Evolutionary conservation across 2,113 vertebrate genomes (phyloP).

Genomic region (Apteryx mantelli): DNA sequence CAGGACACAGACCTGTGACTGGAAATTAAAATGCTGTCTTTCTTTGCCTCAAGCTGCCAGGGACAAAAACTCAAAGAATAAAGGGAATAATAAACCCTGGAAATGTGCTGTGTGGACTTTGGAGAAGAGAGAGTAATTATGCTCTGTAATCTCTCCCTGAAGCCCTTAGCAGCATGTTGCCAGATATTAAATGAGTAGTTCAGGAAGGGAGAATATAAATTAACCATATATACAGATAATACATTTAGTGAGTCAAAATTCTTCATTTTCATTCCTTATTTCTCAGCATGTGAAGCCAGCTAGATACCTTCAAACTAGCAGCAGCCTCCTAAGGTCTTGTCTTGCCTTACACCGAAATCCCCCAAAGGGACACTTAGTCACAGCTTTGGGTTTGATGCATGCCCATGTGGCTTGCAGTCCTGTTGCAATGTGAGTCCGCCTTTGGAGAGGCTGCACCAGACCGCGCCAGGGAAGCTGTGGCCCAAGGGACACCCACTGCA

Average conservation of each 20-base stretch:
- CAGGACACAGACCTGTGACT: neutral
- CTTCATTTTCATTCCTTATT: neutral
- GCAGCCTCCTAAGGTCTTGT: neutral
- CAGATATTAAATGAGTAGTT: slow-evolving; percentile 9
- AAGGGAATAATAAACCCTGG: neutral
- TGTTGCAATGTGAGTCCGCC: neutral
- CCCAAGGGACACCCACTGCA: accelerated
- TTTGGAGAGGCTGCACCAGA: neutral
- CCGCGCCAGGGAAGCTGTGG: accelerated
- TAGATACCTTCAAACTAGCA: neutral
- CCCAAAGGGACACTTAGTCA: neutral
- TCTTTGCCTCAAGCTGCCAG: neutral
- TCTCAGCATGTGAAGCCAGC: neutral
- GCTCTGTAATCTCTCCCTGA: neutral
- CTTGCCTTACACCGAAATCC: neutral
- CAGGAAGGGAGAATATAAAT: neutral
- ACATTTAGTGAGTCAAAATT: neutral
- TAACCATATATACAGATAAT: neutral
- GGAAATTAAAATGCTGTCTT: neutral
- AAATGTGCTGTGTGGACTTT: neutral
- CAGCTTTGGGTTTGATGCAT: neutral
- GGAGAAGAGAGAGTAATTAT: neutral
- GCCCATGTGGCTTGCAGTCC: neutral
- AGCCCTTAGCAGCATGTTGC: neutral
- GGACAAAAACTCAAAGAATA: neutral